Conservation (phyloP, 2,888 invertebrate species). For the Iselma pallidipennis region DNA sequence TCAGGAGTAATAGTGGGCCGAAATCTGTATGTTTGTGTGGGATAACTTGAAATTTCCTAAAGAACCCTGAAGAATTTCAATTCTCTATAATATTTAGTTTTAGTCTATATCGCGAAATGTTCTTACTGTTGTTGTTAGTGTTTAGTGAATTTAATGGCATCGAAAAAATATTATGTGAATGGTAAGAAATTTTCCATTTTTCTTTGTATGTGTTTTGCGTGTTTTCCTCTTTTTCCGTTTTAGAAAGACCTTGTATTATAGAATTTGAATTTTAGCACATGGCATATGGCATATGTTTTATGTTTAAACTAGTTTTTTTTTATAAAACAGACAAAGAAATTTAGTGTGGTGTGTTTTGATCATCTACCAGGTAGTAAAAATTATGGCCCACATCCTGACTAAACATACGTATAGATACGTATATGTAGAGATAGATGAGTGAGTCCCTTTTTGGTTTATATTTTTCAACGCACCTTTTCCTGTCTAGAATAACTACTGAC, state of each 20-base stretch:
- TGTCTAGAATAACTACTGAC: not conserved
- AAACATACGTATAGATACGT: not conserved
- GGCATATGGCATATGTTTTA: not conserved
- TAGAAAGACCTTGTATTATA: no score
- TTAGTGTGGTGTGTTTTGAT: not conserved
- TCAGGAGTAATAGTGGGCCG: not conserved
- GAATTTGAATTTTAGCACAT: not conserved
- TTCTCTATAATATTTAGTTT: not conserved
- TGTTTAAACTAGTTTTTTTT: not conserved
- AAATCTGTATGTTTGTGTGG: not conserved
- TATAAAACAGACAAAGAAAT: not conserved
- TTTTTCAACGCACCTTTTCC: slow-evolving; percentile 2
- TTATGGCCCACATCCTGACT: slow-evolving; percentile 3
- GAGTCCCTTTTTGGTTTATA: not conserved
- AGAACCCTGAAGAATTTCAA: not conserved
- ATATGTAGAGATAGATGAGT: no score
- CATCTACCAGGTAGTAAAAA: slow-evolving; percentile 1
- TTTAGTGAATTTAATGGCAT: not conserved
- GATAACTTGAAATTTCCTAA: not conserved
- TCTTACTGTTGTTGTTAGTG: not conserved
- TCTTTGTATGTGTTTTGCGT: no score
- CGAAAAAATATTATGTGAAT: not conserved
- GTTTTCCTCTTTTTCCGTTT: no score
- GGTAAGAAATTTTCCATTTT: not conserved
- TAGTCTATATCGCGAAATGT: not conserved